Evolutionary conservation across 1,140 invertebrate genomes (phyloP), one percentile per base, ranked within the genome.

Genomic region (Trichonephila clavipes): DNA sequence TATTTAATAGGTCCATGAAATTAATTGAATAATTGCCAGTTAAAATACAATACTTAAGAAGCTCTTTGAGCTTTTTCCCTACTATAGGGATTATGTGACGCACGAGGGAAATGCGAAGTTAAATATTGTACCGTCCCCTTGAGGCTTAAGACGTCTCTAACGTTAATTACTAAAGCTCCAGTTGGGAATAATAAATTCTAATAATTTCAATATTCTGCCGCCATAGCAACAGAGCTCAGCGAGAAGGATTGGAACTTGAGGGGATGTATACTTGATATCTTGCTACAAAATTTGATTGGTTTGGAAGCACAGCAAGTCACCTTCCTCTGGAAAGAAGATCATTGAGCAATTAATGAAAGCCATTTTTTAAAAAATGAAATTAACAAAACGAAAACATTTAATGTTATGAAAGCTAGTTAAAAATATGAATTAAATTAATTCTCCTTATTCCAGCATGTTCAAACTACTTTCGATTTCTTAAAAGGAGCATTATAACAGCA

Each of bases 121-220:
- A 93, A 93, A 93, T 93, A 93, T 93, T 93, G 92, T 93, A 93
- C 62, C 92, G 85, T 81, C 83, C 92, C 92, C 92, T 82, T 16
- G 92, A 81, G 92, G 58, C 86, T 81, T 51, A 88, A 88, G 86
- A 88, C 59, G 86, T 93, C 92, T 88, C 92, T 87, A 93, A 93
- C 92, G 92, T 93, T 93, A 93, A 93, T 93, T 93, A 93, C 92
- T 58, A 58, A 93, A 93, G 92, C 92, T 88, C 91, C 91, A 87
- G 92, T 93, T 81, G 92, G 86, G 92, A 93, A 93, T 93, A 93
- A 93, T 93, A 93, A 88, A 93, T 93, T 93, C 92, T 93, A 93
- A 93, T 93, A 93, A 88, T 88, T 93, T 93, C 92, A 93, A 88
- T 93, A 93, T 93, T 93, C 92, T 87, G 92, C 64, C 40, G 24